Evolutionary conservation across 2,888 invertebrate genomes (phyloP), one percentile per base, ranked within the genome.

Genomic region (Coecobrya sp.): DNA sequence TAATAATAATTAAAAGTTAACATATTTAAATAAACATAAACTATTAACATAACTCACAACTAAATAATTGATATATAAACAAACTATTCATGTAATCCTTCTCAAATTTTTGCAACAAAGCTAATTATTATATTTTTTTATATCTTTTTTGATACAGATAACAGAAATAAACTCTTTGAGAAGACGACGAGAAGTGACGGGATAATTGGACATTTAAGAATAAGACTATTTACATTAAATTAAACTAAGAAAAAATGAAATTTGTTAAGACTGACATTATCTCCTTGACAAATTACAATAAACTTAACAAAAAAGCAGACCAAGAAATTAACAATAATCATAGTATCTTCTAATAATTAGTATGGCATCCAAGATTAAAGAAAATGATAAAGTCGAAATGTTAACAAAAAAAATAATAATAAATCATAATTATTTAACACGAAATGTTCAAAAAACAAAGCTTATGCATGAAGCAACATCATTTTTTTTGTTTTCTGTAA

Each of bases 341-440:
- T 11, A n/a, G n/a, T n/a, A 62, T 62, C 1, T 11, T 19, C 25
- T 62, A 36, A 36, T 62, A 8, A 13, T 68, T 68, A 27, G 16
- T 45, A 76, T 76, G 76, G 76, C 76, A 42, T 76, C 76, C 45
- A 76, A 76, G 76, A 76, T 42, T 76, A 76, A 76, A 22, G 70
- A 70, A 49, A n/a, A 49, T 36, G 22, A 22, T 4, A 36, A 45
- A 76, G 22, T 70, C 13, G 22, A 45, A 10, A 68, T 68, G 7
- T 30, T 68, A 13, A 25, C n/a, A 11, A 68, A 11, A 30, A 68
- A 59, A 59, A 68, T 68, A 68, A 30, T 30, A 13, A 36, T 30
- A 27, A 42, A 42, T n/a, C n/a, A 42, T 42, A 42, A 42, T 42
- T 42, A n/a, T n/a, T n/a, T n/a, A 36, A 36, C 49, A 49, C 10